Evolutionary conservation across 1,140 invertebrate genomes (phyloP).

Genomic region (Magallana gigas): DNA sequence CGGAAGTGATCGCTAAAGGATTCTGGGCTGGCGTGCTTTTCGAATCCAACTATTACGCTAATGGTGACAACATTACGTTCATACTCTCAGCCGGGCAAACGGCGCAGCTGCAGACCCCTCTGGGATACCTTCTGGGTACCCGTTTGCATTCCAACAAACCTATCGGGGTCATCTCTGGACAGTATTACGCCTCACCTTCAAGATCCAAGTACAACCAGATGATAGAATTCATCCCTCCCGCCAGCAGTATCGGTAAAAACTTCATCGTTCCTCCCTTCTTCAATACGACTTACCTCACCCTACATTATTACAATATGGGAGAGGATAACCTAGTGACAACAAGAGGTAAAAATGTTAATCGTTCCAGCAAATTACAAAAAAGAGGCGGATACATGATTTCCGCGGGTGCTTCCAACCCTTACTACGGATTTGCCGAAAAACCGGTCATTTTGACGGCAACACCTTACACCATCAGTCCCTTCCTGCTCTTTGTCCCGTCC

Average conservation of each 20-base stretch:
- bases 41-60: background rate
- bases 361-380: background rate
- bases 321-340: background rate
- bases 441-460: background rate
- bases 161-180: constrained; percentile 1
- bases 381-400: background rate
- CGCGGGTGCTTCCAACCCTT: background rate
- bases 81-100: background rate
- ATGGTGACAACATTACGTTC: background rate
- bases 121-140: background rate
- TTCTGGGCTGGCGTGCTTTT: constrained; percentile 11
- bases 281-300: constrained; percentile 12
- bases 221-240: constrained; percentile 28
- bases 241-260: background rate
- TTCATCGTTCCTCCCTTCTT: constrained; percentile 28
- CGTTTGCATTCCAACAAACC: background rate
- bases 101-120: background rate
- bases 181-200: constrained; percentile 4
- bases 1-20: constrained; percentile 12
- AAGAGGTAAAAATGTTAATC: background rate
- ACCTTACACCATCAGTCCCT: background rate
- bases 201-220: constrained; percentile 29
- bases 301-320: background rate
- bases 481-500: background rate
- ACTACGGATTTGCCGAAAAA: background rate